A percentile compares a stretch with the other conserved stretches of the same genome.
Evolutionary conservation across 2,888 invertebrate species (phyloP).

Genomic region (Drosophila villosipedis): DNA sequence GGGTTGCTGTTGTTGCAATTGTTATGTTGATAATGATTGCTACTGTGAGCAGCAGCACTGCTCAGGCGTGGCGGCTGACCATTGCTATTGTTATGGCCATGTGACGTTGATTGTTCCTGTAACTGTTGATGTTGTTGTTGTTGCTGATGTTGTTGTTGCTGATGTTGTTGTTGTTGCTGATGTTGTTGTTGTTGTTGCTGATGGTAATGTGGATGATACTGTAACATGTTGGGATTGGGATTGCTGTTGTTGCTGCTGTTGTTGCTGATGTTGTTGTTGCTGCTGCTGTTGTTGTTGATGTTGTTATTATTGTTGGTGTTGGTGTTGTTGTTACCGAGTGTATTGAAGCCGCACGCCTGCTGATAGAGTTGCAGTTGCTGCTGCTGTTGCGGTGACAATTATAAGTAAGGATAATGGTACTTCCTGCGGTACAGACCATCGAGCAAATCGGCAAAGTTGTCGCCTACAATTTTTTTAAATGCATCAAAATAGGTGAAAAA

Average conservation of each 20-base stretch:
- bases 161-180: not conserved
- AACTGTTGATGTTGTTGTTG: slow-evolving; percentile 17
- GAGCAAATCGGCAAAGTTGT: slow-evolving; percentile 83
- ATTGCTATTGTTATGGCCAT: slow-evolving; percentile 39
- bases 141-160: slow-evolving; percentile 20
- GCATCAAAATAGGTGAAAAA: slow-evolving; percentile 33
- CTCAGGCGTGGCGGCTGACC: slow-evolving; percentile 37
- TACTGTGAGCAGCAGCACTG: slow-evolving; percentile 40
- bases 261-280: slow-evolving; percentile 37
- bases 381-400: slow-evolving; percentile 83
- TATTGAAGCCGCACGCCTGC: slow-evolving; percentile 70
- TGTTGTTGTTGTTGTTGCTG: slow-evolving; percentile 32
- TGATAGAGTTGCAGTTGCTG: slow-evolving; percentile 75
- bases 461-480: slow-evolving; percentile 62
- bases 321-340: slow-evolving; percentile 34
- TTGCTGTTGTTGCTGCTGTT: slow-evolving; percentile 40
- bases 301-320: slow-evolving; percentile 27
- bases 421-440: slow-evolving; percentile 85
- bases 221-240: slow-evolving; percentile 30
- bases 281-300: slow-evolving; percentile 57
- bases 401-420: slow-evolving; percentile 85
- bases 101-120: slow-evolving; percentile 32
- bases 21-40: slow-evolving; percentile 25
- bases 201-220: slow-evolving; percentile 20
- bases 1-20: slow-evolving; percentile 19